Percentiles rank a stretch among this genome's conserved stretches.
These are phyloP conservation scores for Amia ocellicauda DNA, from an alignment of 2,113 vertebrate genomes.

Conservation along the genomic window DNA sequence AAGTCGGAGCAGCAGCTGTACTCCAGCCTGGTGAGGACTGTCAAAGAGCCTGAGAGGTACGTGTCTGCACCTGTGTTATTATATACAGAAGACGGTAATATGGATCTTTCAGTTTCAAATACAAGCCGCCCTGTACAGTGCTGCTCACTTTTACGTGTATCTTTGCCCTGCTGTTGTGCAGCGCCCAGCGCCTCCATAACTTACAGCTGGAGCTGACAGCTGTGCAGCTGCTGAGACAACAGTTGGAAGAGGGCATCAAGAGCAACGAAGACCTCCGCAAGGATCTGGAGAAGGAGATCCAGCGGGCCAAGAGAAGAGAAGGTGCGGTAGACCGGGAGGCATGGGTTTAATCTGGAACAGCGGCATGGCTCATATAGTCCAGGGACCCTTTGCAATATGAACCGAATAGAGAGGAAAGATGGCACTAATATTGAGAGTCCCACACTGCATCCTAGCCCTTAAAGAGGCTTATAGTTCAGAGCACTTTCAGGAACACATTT, in stretches of 20 bases:
- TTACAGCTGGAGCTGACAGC: slow-evolving; percentile 77
- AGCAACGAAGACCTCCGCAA: slow-evolving; percentile 74
- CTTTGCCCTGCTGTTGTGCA: slow-evolving; percentile 29
- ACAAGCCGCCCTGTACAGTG: too few relatives aligned
- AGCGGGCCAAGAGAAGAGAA: slow-evolving; percentile 68
- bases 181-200: slow-evolving; percentile 62
- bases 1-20: slow-evolving; percentile 84
- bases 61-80: slow-evolving; percentile 10
- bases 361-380: too few relatives aligned
- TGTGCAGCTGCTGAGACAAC: slow-evolving; percentile 74
- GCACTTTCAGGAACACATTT: too few relatives aligned
- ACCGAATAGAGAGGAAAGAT: too few relatives aligned
- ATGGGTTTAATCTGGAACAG: background rate
- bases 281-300: slow-evolving; percentile 76
- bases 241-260: slow-evolving; percentile 77
- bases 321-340: slow-evolving; percentile 59
- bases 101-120: too few relatives aligned
- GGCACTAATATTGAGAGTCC: too few relatives aligned
- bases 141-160: background rate
- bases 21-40: slow-evolving; percentile 73
- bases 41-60: slow-evolving; percentile 84
- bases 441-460: too few relatives aligned
- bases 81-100: too few relatives aligned
- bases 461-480: too few relatives aligned
- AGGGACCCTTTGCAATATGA: too few relatives aligned